A percentile compares a stretch with the other conserved stretches of the same genome.
phyloP scores from a whole-genome alignment of 37 sponge, comb jelly and placozoan species.

The Chondrilla cf. caribensis region DNA sequence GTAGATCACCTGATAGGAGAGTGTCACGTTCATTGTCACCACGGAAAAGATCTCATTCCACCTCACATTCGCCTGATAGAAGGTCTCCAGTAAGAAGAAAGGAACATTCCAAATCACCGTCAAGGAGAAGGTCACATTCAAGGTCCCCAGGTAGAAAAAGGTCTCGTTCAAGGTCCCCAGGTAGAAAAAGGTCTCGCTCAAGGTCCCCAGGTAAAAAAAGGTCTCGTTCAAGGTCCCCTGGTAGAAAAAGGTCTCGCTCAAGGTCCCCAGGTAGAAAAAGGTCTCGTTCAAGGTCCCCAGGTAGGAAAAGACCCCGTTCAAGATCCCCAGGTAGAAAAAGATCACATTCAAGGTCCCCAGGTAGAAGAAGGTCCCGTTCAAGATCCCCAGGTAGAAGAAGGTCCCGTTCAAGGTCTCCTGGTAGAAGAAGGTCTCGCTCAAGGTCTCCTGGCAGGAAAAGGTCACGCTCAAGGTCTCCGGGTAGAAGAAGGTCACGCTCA shows the following conservation, averaged over 20 bases:
- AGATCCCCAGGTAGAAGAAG: background rate
- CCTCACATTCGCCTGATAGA: background rate
- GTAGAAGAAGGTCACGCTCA: background rate
- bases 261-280: conserved; percentile 4
- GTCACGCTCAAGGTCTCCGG: background rate
- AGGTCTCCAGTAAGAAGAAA: background rate
- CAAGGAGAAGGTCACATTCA: background rate
- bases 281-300: conserved; percentile 4
- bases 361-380: background rate
- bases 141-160: conserved; percentile 1
- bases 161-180: background rate
- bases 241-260: background rate
- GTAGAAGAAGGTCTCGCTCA: background rate
- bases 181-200: background rate
- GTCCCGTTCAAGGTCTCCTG: background rate
- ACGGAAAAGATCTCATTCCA: background rate
- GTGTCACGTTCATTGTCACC: background rate
- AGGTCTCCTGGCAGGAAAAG: background rate
- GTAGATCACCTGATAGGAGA: background rate
- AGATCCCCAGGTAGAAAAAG: background rate
- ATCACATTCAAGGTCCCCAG: conserved; percentile 7
- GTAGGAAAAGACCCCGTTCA: conserved; percentile 6
- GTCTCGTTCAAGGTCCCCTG: conserved; percentile 8
- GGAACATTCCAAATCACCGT: background rate
- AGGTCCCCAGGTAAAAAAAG: conserved; percentile 2